phyloP scores from a whole-genome alignment of 2,797 vertebrate species.

The Ficedula albicollis region DNA sequence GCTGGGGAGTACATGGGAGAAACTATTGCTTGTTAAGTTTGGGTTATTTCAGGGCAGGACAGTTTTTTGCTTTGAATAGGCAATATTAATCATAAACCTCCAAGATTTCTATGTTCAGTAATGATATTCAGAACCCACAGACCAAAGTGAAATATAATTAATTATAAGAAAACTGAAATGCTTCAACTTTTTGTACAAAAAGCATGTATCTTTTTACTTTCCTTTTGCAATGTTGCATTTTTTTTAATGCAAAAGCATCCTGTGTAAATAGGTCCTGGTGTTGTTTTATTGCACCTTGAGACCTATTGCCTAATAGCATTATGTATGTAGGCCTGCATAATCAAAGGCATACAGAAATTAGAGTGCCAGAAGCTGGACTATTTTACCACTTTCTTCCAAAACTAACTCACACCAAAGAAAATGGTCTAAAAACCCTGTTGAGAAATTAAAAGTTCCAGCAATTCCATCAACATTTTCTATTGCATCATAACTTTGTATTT shows the following conservation, averaged over 20 bases:
- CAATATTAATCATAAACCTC: not conserved
- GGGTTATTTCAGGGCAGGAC: not conserved
- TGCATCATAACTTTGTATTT: not conserved
- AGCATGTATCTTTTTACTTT: not conserved
- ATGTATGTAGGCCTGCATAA: not conserved
- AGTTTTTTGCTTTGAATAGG: not conserved
- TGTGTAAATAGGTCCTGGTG: not conserved
- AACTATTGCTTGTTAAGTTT: not conserved
- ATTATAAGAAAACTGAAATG: constrained; percentile 16
- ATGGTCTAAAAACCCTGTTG: not conserved
- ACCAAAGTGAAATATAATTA: not conserved
- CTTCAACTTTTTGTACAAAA: not conserved
- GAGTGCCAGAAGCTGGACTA: not conserved
- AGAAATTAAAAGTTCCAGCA: not conserved
- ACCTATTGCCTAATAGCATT: constrained; percentile 26
- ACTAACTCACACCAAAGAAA: not conserved
- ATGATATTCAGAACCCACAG: not conserved
- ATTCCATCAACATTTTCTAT: not conserved
- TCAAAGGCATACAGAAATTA: not conserved
- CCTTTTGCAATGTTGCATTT: not conserved
- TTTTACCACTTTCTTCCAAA: not conserved
- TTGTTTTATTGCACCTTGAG: not conserved
- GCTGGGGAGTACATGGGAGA: not conserved
- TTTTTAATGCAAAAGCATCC: not conserved
- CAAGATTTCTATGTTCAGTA: not conserved